Base-by-base conservation (phyloP, 2,888 invertebrate genomes). In the Aleiodes alternator region DNA sequence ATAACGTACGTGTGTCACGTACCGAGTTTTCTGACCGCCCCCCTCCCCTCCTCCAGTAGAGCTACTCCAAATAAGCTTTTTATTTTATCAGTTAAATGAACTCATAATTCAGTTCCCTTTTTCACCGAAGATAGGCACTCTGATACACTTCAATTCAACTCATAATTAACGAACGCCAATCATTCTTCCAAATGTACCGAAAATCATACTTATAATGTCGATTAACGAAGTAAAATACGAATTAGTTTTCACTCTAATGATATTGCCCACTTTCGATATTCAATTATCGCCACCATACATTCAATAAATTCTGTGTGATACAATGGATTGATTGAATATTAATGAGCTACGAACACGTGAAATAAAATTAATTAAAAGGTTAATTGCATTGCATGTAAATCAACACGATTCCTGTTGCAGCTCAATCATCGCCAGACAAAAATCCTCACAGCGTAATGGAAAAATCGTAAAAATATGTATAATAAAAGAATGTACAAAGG, bases 401-500 rank as follows among this genome's bases (percentile, higher is more conserved):
- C 55, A 4, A 55, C 55, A 16, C 16, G 16, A 11, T 55, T 23
- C 23, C 55, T 6, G 4, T 16, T 55, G 43, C 55, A 55, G 8
- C 5, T 16, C 55, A 55, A 55, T 43, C 7, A 43, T 43, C 11
- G 3, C 43, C 34, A 6, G 11, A 48, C 7, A 29, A 61, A 38
- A 38, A 7, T 38, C 6, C 8, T 38, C 8, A 8, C 8, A 5
- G 38, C 6, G 38, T 38, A 7, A 38, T 43, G 3, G 16, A n/a
- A 23, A 38, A 68, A 68, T 70, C 55, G 72, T 71, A 66, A 77
- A 77, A 29, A 23, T 23, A 57, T 76, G 75, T 61, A 55, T 16
- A 14, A 16, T 55, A 3, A 55, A 31, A 57, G 14, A 51, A 51
- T 68, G 48, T 51, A 51, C 14, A 3, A 29, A 29, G n/a, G 31